These are phyloP conservation scores for Nycteola revayana DNA, from an alignment of 2,888 invertebrate species.

Conservation along the genomic window DNA sequence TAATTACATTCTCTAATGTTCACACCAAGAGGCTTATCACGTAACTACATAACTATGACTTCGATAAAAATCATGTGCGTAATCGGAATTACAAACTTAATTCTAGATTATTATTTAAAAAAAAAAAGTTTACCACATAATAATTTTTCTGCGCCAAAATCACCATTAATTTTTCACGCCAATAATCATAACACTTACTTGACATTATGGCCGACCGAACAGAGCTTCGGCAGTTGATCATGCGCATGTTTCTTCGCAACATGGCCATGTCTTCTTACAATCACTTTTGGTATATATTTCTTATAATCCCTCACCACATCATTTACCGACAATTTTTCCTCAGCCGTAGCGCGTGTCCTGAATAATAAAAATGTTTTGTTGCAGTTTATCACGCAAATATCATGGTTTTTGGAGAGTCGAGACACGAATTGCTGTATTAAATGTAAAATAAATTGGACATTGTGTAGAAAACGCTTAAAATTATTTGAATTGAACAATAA, in stretches of 20 bases:
- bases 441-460: no score
- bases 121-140: no score
- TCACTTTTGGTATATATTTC: conserved; percentile 91
- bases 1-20: no score
- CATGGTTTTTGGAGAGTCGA: conserved; percentile 17
- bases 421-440: conserved; percentile 7
- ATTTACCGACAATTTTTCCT: conserved; percentile 85
- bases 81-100: no score
- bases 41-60: no score
- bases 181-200: conserved; percentile 67
- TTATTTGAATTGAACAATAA: no score
- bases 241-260: conserved; percentile 90
- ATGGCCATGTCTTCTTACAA: conserved; percentile 87
- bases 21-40: no score
- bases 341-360: conserved; percentile 88
- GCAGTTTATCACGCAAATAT: conserved; percentile 15
- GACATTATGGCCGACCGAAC: conserved; percentile 82
- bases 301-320: conserved; percentile 90
- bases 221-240: conserved; percentile 75
- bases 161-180: no score
- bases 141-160: no score
- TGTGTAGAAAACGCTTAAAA: no score
- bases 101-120: no score
- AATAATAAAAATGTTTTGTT: conserved; percentile 24
- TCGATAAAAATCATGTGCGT: no score